Percentiles rank a stretch among this genome's conserved stretches.
Evolutionary conservation across 2,113 vertebrate genomes (phyloP).

Genomic region (Anolis carolinensis): DNA sequence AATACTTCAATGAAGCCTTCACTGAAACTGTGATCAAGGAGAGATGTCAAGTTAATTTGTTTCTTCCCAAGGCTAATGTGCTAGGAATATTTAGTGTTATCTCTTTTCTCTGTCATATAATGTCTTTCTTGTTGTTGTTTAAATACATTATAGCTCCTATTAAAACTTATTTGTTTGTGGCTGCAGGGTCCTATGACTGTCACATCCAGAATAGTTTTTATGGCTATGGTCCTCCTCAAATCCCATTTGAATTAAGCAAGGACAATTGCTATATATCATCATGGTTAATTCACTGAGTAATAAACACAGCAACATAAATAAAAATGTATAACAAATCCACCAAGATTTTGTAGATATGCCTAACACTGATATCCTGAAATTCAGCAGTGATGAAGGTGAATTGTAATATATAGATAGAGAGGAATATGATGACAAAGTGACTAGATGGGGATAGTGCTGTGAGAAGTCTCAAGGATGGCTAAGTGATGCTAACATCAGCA

Average conservation of each 20-base stretch:
- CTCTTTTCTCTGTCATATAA: neutral
- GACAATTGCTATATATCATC: no score
- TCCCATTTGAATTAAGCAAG: no score
- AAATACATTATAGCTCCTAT: neutral
- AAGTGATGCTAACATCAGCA: neutral
- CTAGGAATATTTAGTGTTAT: neutral
- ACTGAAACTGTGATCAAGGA: neutral
- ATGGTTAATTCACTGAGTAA: neutral
- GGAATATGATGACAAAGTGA: neutral
- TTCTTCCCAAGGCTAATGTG: neutral
- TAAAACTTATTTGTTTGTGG: neutral
- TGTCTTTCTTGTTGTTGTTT: neutral
- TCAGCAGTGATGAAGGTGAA: neutral
- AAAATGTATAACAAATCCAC: neutral
- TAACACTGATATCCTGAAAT: neutral
- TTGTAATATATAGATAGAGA: neutral
- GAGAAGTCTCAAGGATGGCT: no score
- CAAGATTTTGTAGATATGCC: neutral
- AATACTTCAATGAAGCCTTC: neutral
- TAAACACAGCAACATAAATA: neutral
- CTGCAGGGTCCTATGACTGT: neutral
- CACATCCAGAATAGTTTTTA: neutral
- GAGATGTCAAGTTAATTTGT: conserved; percentile 11
- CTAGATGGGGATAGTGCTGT: no score
- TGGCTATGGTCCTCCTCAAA: neutral